Evolutionary conservation across 2,888 invertebrate species (phyloP), one percentile per base, ranked within the genome.

Genomic region (Pseudolycoriella hygida): DNA sequence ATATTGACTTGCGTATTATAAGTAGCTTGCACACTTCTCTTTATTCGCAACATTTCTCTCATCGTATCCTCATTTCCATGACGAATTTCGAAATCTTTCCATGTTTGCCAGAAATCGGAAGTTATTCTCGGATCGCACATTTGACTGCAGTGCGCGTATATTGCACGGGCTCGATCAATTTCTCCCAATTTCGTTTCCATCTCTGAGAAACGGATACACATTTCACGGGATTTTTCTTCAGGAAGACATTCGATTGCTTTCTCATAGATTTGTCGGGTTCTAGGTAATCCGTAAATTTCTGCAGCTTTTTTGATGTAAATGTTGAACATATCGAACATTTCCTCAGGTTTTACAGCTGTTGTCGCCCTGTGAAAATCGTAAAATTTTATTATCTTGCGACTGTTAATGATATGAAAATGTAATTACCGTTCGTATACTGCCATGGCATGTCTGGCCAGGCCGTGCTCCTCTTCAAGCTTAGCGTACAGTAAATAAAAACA

Each of bases 1-100:
- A 94, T 96, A 62, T 97, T 97, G n/a, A 78, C 77, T 70, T 97
- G 94, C 1, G 96, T 97, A 62, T 97, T 98, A 63, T 92, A 99
- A 56, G 88, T 88, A 3, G 97, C 97, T 67, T 96, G 94, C 1
- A 98, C 89, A 58, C 93, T 93, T 54, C 97, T 77, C 67, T 96
- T 94, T 51, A 98, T 94, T 56, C 97, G 74, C 54, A 99, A 69
- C 96, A 98, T 96, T 70, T 98, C 97, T 40, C 96, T 73, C 78
- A 99, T 92, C 1, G 98, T 99, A 59, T 99, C 98, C 64, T 98
- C 97, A 67, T 98, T 99, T 14, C 98, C 98, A 66, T 98, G 97
- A 42, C 89, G 77, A 15, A 97, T 89, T 70, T 99, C 98, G 69
- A 99, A 99, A 57, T 97, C 94, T 62, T 96, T 94, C 98, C 98